Evolutionary conservation across 2,888 invertebrate genomes (phyloP), one percentile per base, ranked within the genome.

Genomic region (Polyploca ridens): DNA sequence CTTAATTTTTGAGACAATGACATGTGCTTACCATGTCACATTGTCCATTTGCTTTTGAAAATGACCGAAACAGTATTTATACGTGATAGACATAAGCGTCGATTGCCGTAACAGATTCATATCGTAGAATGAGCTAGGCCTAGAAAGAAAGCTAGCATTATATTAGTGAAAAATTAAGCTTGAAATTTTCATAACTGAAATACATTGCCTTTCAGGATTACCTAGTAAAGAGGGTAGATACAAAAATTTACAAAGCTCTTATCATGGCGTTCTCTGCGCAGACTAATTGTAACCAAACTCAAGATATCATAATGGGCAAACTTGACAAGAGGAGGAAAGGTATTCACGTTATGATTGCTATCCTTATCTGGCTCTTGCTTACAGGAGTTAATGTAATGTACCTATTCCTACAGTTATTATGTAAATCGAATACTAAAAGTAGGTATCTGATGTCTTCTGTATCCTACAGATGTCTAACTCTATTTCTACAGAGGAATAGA

Each of bases 251-350:
- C 83, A 97, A 97, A 80, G 98, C 98, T 0, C 90, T 98, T 49
- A 96, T 98, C 71, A 96, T 99, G 79, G 98, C 97, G 74, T 99
- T 99, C 87, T 98, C 99, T 0, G 98, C 99, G 0, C 98, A 98
- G 93, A 99, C 98, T 0, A 97, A 97, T 19, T 98, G 98, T 44
- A 98, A 98, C 90, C 98, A 98, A 87, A 98, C 98, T 0, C 99
- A 99, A 90, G 98, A 98, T 81, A 98, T 99, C 64, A 98, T 99
- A 60, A 98, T 99, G 98, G 96, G 97, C 5, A 99, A 98, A 88
- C 89, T 99, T 75, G 99, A 99, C 85, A 98, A 98, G 86, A 94
- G 99, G 64, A 95, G 98, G 62, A 99, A 98, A 94, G 98, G 97
- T 94, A 78, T 61, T 41, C 1, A 19, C 49, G 58, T 33, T 54